Conservation (phyloP, 2,113 vertebrate genomes). For the Salminus brasiliensis region DNA sequence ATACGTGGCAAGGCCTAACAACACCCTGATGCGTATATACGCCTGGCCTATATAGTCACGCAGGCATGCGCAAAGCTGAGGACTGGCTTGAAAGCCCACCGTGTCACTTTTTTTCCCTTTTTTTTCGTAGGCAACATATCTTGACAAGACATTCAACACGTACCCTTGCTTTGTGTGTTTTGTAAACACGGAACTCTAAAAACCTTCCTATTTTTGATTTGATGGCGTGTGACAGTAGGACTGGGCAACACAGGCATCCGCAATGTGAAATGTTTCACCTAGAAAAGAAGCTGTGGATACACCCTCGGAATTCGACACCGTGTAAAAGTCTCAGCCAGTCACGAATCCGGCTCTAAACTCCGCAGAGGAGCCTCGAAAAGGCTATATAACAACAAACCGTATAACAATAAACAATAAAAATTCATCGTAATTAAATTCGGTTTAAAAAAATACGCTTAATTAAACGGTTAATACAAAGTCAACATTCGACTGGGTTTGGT, state of each 20-base stretch:
- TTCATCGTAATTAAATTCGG: too few relatives aligned
- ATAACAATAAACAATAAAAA: too few relatives aligned
- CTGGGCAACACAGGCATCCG: neutral
- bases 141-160: neutral
- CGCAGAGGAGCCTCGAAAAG: too few relatives aligned
- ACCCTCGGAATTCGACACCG: too few relatives aligned
- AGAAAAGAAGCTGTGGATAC: neutral
- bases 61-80: neutral
- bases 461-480: too few relatives aligned
- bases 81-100: neutral
- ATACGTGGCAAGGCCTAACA: constrained; percentile 4
- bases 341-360: too few relatives aligned
- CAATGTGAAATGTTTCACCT: neutral
- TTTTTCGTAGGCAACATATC: neutral
- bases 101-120: neutral
- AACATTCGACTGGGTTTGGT: too few relatives aligned
- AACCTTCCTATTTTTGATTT: neutral
- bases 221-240: neutral
- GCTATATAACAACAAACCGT: too few relatives aligned
- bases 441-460: too few relatives aligned
- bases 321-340: too few relatives aligned
- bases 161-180: neutral
- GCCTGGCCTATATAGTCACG: neutral
- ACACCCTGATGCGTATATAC: neutral
- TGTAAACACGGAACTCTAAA: neutral